A percentile compares a stretch with the other conserved stretches of the same genome.
Conservation (phyloP, 2,888 invertebrate species). For the Phaedon cochleariae region DNA sequence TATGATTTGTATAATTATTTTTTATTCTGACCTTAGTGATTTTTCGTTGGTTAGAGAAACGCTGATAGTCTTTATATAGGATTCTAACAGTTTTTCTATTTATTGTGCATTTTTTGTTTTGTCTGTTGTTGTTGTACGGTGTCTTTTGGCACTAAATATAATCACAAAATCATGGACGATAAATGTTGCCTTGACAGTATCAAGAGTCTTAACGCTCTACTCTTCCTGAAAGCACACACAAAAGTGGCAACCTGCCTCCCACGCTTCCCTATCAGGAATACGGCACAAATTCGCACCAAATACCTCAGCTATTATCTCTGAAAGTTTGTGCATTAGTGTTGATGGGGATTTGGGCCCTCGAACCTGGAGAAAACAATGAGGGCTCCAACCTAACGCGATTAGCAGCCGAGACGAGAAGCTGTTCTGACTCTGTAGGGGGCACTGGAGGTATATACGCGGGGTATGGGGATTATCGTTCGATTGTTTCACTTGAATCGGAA, state of each 20-base stretch:
- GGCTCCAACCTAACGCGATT: constrained; percentile 25
- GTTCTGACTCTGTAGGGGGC: constrained; percentile 4
- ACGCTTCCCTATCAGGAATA: no score
- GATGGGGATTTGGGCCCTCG: constrained; percentile 25
- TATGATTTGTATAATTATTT: no score
- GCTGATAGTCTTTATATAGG: no score
- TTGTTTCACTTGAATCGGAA: background rate
- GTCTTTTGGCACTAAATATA: no score
- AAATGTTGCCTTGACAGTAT: no score
- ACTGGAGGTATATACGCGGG: background rate
- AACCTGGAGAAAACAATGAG: constrained; percentile 30
- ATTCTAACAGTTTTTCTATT: no score
- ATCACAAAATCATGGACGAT: no score
- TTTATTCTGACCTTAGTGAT: no score
- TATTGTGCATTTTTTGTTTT: no score
- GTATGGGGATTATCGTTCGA: background rate
- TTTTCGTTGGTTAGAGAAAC: no score
- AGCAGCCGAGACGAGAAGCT: constrained; percentile 19
- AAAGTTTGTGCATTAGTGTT: constrained; percentile 36
- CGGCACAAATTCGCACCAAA: constrained; percentile 22
- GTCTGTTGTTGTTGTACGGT: no score
- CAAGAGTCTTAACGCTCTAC: no score
- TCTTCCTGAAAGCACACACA: constrained; percentile 2
- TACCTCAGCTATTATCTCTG: constrained; percentile 29
- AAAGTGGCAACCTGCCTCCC: constrained; percentile 16